Evolutionary conservation across 2,797 vertebrate species (phyloP), one percentile per base, ranked within the genome.

Genomic region (Serranus cabrilla): DNA sequence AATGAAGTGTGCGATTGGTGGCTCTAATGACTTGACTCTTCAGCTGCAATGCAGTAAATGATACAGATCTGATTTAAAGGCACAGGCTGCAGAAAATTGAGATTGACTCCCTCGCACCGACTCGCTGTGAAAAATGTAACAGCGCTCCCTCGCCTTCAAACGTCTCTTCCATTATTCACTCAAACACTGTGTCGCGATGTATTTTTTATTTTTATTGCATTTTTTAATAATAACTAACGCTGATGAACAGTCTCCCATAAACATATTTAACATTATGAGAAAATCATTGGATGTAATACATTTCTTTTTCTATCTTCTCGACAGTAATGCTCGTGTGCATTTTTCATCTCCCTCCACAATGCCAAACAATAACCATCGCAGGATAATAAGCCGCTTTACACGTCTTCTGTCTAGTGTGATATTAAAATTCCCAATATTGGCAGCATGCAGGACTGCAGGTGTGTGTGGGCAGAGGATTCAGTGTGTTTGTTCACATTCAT

Each of bases 11-110:
- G 78, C 71, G 5, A 70, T 69, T 76, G 75, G 68, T 84, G 85
- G 81, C 84, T 89, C 74, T 90, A 91, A 94, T 91, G 80, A 89
- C 85, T 80, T 79, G 74, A 89, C 84, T 79, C 63, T 74, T 89
- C 76, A 88, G 89, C 91, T 91, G 85, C 88, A 89, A 71, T 91
- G 89, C 87, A 85, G 83, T 87, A 85, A 84, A 83, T 81, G 85
- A 92, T 71, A 76, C 78, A 78, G 47, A 63, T 83, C 82, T 85
- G 89, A 93, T 91, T 88, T 91, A 92, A 90, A 92, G 80, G 61
- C 66, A 56, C 63, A 86, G 76, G 57, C 81, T 69, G 65, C 57
- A 54, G 64, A 51, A 81, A 66, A 79, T 78, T 61, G 60, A 51
- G 57, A 79, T 84, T 45, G 77, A 84, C 68, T 82, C 74, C 16